Evolutionary conservation across 2,113 vertebrate species (phyloP).

Genomic region (Circaetus cinerascens): DNA sequence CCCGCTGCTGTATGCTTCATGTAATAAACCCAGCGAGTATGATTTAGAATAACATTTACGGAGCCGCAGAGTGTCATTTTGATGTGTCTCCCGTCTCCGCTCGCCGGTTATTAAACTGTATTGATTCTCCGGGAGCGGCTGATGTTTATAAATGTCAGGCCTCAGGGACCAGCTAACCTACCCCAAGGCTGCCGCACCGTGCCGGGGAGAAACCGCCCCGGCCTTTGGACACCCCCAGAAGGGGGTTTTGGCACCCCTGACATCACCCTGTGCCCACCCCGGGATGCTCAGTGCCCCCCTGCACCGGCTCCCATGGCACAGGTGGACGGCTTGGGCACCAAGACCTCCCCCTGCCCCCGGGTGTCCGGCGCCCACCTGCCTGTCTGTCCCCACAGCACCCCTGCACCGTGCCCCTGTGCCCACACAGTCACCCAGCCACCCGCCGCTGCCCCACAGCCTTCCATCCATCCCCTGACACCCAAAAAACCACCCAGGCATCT

Average conservation of each 20-base stretch:
- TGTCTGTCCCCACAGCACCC: neutral
- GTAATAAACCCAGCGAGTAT: conserved; percentile 50
- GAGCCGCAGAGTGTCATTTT: conserved; percentile 59
- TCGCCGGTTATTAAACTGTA: conserved; percentile 63
- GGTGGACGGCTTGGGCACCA: rapidly evolving
- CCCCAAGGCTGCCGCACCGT: neutral
- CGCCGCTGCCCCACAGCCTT: neutral
- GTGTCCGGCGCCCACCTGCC: neutral
- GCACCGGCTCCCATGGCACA: neutral
- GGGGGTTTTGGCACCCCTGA: neutral
- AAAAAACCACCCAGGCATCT: neutral
- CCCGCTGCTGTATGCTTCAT: conserved; percentile 17
- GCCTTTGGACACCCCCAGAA: neutral
- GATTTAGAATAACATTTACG: conserved; percentile 71
- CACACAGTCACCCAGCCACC: neutral
- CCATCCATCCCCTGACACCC: neutral
- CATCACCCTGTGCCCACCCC: rapidly evolving
- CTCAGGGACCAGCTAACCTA: neutral
- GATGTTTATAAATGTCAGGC: conserved; percentile 68
- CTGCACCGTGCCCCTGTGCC: rapidly evolving
- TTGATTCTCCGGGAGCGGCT: conserved; percentile 45
- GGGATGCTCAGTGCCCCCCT: rapidly evolving
- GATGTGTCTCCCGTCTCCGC: conserved; percentile 63
- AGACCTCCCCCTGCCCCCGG: rapidly evolving
- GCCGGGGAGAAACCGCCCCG: rapidly evolving